Conservation (phyloP, 2,888 invertebrate genomes). For the Polymixis lichenea region DNA sequence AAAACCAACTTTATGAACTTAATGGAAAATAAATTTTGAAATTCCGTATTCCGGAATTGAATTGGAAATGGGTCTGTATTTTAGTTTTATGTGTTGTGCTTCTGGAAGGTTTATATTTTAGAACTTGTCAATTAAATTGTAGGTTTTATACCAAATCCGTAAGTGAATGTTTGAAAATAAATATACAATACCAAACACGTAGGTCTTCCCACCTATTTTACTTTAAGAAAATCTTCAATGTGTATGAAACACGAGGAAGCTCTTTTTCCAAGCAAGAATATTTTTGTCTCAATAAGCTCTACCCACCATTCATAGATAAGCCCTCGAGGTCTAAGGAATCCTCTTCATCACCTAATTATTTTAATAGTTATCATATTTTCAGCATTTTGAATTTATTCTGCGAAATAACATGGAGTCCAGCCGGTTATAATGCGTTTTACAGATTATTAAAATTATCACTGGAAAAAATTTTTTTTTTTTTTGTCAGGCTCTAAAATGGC, state of each 20-base stretch:
- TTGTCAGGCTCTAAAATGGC: too few species aligned
- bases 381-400: not conserved
- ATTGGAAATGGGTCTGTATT: slow-evolving; percentile 44
- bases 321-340: not conserved
- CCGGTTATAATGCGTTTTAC: not conserved
- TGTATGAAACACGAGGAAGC: not conserved
- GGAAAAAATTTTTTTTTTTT: too few species aligned
- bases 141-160: not conserved
- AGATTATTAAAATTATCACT: not conserved
- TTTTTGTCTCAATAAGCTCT: not conserved
- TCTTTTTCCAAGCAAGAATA: not conserved
- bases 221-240: not conserved
- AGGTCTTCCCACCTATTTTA: not conserved
- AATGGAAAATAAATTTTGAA: slow-evolving; percentile 57
- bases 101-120: slow-evolving; percentile 8
- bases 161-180: not conserved
- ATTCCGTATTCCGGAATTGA: slow-evolving; percentile 53
- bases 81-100: slow-evolving; percentile 39
- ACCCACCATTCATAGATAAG: not conserved
- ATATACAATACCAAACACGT: not conserved
- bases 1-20: slow-evolving; percentile 60
- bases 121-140: not conserved
- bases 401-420: not conserved
- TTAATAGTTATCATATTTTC: not conserved
- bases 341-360: not conserved